Conservation (phyloP, 2,797 vertebrate species). For the Bufotes viridis region DNA sequence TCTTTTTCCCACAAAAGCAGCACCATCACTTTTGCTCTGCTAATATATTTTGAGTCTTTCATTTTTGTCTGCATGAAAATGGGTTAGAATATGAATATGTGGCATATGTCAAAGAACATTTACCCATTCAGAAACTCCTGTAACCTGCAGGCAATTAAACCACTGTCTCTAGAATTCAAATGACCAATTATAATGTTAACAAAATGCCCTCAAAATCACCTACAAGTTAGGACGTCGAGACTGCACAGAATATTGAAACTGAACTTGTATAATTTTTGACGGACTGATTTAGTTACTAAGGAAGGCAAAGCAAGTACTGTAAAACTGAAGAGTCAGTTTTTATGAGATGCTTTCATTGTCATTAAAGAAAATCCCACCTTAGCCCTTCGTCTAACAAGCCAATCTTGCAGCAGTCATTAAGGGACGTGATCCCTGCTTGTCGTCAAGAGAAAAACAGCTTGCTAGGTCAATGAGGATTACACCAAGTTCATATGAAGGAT, state of each 20-base stretch:
- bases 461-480: slow-evolving; percentile 74
- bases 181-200: slow-evolving; percentile 83
- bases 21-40: slow-evolving; percentile 15
- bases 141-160: slow-evolving; percentile 81
- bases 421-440: slow-evolving; percentile 75
- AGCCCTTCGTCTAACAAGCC: slow-evolving; percentile 78
- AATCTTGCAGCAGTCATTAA: slow-evolving; percentile 73
- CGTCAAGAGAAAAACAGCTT: slow-evolving; percentile 71
- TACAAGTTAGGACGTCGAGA: slow-evolving; percentile 76
- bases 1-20: not conserved
- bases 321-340: slow-evolving; percentile 74
- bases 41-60: slow-evolving; percentile 43
- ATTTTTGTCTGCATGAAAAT: slow-evolving; percentile 49
- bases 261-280: slow-evolving; percentile 78
- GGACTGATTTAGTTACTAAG: slow-evolving; percentile 78
- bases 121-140: slow-evolving; percentile 74
- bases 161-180: slow-evolving; percentile 75
- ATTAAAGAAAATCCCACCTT: slow-evolving; percentile 78
- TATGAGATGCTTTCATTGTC: slow-evolving; percentile 77
- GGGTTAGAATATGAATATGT: slow-evolving; percentile 75
- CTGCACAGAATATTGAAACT: slow-evolving; percentile 75
- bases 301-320: slow-evolving; percentile 71
- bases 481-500: slow-evolving; percentile 73
- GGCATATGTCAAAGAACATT: slow-evolving; percentile 82
- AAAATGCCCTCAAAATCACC: slow-evolving; percentile 80